Base-by-base conservation (phyloP, 1,140 invertebrate genomes). In the Anastatus disparis region DNA sequence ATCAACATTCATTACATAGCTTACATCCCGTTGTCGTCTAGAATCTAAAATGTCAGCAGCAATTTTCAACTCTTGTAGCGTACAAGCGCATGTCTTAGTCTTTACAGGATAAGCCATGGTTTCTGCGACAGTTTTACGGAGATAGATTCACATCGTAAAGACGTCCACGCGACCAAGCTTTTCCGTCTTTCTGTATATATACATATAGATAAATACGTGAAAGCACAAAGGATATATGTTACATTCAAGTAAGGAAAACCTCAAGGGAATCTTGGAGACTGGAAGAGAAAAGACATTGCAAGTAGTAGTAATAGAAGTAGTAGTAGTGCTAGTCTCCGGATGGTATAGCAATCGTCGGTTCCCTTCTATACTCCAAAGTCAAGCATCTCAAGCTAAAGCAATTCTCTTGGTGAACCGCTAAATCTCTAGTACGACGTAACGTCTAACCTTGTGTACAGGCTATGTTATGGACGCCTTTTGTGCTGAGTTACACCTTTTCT, bases 41-140 rank as follows among this genome's bases (percentile, higher is more conserved):
- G n/a, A n/a, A n/a, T n/a, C n/a, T n/a, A n/a, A n/a, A n/a, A n/a
- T n/a, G n/a, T n/a, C n/a, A n/a, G n/a, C n/a, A n/a, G n/a, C n/a
- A n/a, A n/a, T n/a, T n/a, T n/a, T n/a, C n/a, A n/a, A n/a, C n/a
- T n/a, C n/a, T n/a, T n/a, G n/a, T n/a, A n/a, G n/a, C n/a, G n/a
- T n/a, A n/a, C n/a, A n/a, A n/a, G n/a, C n/a, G n/a, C n/a, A n/a
- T n/a, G n/a, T n/a, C n/a, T n/a, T n/a, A n/a, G n/a, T n/a, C n/a
- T n/a, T n/a, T n/a, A n/a, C n/a, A n/a, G n/a, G n/a, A n/a, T n/a
- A n/a, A n/a, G n/a, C n/a, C n/a, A n/a, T n/a, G n/a, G n/a, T n/a
- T n/a, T n/a, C n/a, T 63, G 61, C 74, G 80, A 81, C 81, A 82
- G 81, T 82, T 83, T 82, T 82, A 82, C 81, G 81, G 78, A 81